Evolutionary conservation across 2,888 invertebrate species (phyloP), one percentile per base, ranked within the genome.

Genomic region (Choreutis nemorana): DNA sequence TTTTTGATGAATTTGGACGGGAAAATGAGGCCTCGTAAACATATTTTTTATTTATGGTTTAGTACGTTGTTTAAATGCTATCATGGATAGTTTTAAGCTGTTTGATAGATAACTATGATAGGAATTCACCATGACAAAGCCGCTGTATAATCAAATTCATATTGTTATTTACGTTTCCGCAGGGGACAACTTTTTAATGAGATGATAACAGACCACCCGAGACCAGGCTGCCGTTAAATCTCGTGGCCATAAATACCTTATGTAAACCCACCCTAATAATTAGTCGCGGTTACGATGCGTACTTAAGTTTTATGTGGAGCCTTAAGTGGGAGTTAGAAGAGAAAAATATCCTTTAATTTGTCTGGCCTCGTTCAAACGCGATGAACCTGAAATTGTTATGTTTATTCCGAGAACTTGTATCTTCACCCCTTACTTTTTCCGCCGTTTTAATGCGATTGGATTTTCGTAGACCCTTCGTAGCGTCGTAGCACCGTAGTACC

Each of bases 241-340:
- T 72, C 67, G 52, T 59, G 62, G 66, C 70, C 77, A 75, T 78
- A 77, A 78, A 77, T 78, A 77, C 59, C 67, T 70, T 73, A 77
- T 77, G 78, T 75, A 75, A 77, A 73, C 75, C 72, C 59, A 68
- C 75, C 77, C 75, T 75, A 65, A 77, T 77, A 75, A 78, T 78
- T 78, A 78, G 78, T 71, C 65, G 66, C 59, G 64, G 72, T 73
- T 73, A 72, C 71, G 62, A 62, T 59, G 58, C 57, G 65, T 65
- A 70, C 68, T 77, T 77, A 72, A 72, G 72, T 73, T 77, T 77
- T 77, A 77, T 72, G 71, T 53, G 49, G 48, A 52, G 57, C 55
- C 50, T 55, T 55, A 58, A 55, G 63, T 55, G 58, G 52, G 50
- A 55, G 53, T 48, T 55, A 56, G 56, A 52, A 60, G 45, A 63